Evolutionary conservation across 2,797 vertebrate species (phyloP).

Genomic region (Echiichthys vipera): DNA sequence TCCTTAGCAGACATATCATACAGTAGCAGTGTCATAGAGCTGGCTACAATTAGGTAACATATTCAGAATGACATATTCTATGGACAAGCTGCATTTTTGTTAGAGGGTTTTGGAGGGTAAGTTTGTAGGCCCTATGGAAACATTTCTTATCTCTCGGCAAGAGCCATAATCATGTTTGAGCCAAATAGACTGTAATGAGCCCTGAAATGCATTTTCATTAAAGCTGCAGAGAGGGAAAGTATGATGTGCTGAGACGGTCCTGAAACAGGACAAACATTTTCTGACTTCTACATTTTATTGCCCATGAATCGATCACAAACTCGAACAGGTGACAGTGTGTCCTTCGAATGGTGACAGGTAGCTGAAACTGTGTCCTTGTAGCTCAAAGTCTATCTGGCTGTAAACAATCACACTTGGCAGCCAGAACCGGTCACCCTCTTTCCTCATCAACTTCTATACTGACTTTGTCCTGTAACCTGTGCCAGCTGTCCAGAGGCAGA

Average conservation of each 20-base stretch:
- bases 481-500: slow-evolving; percentile 75
- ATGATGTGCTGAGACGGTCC: slow-evolving; percentile 37
- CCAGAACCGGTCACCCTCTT: slow-evolving; percentile 47
- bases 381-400: slow-evolving; percentile 54
- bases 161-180: slow-evolving; percentile 23
- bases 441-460: slow-evolving; percentile 66
- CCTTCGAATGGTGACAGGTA: slow-evolving; percentile 55
- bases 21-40: slow-evolving; percentile 38
- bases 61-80: slow-evolving; percentile 42
- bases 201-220: slow-evolving; percentile 28
- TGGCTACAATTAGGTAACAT: slow-evolving; percentile 51
- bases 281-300: slow-evolving; percentile 42
- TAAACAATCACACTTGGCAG: slow-evolving; percentile 77
- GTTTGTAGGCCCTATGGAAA: slow-evolving; percentile 22
- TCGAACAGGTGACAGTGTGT: slow-evolving; percentile 21
- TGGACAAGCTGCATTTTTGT: slow-evolving; percentile 42
- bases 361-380: slow-evolving; percentile 65
- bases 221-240: slow-evolving; percentile 21
- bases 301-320: slow-evolving; percentile 41
- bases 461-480: slow-evolving; percentile 78
- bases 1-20: slow-evolving; percentile 43
- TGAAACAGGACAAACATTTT: slow-evolving; percentile 47
- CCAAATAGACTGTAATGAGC: slow-evolving; percentile 47
- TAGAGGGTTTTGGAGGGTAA: slow-evolving; percentile 20
- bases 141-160: slow-evolving; percentile 30